These are phyloP conservation scores for Indri indri DNA, from an alignment of 2,113 vertebrate species.

Conservation along the genomic window DNA sequence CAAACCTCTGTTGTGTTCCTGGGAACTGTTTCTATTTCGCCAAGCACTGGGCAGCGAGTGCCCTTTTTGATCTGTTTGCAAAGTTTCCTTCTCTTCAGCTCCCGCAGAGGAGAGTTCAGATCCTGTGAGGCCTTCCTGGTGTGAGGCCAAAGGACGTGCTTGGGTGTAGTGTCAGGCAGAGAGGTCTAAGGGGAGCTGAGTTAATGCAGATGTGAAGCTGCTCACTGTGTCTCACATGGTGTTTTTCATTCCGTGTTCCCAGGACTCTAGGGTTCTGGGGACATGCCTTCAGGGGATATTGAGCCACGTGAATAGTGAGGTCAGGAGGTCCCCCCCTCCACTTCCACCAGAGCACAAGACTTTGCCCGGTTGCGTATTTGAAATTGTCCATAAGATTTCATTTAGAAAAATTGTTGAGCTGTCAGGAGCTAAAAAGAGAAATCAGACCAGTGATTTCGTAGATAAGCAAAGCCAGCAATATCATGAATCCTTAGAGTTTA, in stretches of 20 bases:
- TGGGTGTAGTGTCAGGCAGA: background rate
- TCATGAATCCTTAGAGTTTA: background rate
- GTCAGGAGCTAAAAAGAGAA: conserved; percentile 8
- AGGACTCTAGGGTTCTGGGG: background rate
- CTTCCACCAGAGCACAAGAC: background rate
- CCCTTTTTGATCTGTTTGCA: background rate
- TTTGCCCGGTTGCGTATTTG: background rate
- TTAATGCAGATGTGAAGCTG: background rate
- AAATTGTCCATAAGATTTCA: background rate
- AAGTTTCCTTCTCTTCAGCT: background rate
- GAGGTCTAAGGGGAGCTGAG: background rate
- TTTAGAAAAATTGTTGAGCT: conserved; percentile 2
- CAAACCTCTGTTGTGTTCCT: background rate
- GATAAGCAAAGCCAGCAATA: background rate
- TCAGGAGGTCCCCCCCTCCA: background rate
- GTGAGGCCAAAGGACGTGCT: background rate
- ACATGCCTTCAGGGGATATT: background rate
- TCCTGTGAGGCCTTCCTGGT: background rate
- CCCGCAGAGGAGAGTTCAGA: background rate
- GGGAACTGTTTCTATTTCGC: background rate
- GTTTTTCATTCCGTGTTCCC: background rate
- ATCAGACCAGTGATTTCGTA: background rate
- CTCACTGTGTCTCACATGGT: background rate
- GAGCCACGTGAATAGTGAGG: background rate
- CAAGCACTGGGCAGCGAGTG: background rate